A percentile compares a stretch with the other conserved stretches of the same genome.
Evolutionary conservation across 2,797 vertebrate genomes (phyloP).

Genomic region (Phaenicophaeus curvirostris): DNA sequence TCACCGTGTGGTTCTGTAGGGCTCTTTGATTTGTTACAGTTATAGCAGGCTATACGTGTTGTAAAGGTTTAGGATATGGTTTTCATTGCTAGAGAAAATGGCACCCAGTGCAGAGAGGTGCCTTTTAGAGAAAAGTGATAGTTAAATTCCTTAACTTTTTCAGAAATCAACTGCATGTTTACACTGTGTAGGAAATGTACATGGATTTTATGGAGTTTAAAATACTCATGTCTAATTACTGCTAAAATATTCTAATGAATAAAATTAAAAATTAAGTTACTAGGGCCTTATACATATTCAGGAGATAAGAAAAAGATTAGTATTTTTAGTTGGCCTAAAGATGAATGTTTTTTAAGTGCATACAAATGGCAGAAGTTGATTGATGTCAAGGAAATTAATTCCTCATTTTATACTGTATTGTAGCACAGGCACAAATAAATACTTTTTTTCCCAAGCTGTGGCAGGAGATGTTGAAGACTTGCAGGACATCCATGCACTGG

Average conservation of each 20-base stretch:
- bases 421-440: background rate
- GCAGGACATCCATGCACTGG: background rate
- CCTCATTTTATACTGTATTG: background rate
- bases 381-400: background rate
- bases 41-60: rapidly evolving
- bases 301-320: background rate
- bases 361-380: background rate
- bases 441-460: background rate
- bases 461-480: background rate
- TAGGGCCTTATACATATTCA: background rate
- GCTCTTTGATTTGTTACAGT: background rate
- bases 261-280: background rate
- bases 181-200: background rate
- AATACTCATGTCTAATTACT: background rate
- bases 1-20: background rate
- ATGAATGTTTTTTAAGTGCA: background rate
- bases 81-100: background rate
- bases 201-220: background rate
- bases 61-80: background rate
- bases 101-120: background rate
- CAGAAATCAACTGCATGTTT: background rate
- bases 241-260: background rate
- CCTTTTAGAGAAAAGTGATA: background rate
- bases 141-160: background rate
- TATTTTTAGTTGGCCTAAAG: background rate